These are phyloP conservation scores for Cyprinodon tularosa DNA, from an alignment of 2,113 vertebrate species.

Conservation along the genomic window DNA sequence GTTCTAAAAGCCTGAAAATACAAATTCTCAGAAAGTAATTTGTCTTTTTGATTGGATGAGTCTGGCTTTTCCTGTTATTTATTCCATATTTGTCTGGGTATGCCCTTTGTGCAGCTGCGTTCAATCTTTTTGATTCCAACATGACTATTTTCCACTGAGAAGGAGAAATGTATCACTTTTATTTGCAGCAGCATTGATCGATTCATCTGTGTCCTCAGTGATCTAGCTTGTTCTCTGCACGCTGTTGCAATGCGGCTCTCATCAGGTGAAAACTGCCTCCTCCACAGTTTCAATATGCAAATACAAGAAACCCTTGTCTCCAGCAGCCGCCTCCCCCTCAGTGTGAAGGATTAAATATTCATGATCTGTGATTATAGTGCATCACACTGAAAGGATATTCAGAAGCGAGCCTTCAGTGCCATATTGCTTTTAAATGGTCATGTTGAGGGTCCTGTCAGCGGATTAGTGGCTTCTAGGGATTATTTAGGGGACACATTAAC, in stretches of 20 bases:
- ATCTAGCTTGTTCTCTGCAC: constrained; percentile 6
- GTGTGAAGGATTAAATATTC: constrained; percentile 63
- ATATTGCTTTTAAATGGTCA: constrained; percentile 5
- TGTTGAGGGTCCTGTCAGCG: background rate
- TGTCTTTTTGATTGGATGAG: background rate
- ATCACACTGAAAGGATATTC: constrained; percentile 17
- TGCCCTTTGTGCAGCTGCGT: background rate
- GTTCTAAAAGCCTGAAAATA: background rate
- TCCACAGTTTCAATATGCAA: constrained; percentile 63
- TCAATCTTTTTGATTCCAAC: background rate
- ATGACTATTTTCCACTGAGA: background rate
- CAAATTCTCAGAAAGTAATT: constrained; percentile 3
- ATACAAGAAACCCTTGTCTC: constrained; percentile 37
- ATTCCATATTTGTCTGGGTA: background rate
- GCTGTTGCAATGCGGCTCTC: constrained; percentile 15
- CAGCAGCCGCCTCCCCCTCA: constrained; percentile 33
- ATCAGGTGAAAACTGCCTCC: constrained; percentile 54
- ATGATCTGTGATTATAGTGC: constrained; percentile 54
- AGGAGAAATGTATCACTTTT: background rate
- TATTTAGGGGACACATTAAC: constrained; percentile 4
- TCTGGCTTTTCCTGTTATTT: background rate
- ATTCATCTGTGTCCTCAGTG: background rate
- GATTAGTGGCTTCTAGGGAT: constrained; percentile 12
- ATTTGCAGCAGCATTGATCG: background rate
- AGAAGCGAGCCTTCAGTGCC: background rate